phyloP scores from a whole-genome alignment of 2,113 vertebrate genomes.

The Tiliqua scincoides region DNA sequence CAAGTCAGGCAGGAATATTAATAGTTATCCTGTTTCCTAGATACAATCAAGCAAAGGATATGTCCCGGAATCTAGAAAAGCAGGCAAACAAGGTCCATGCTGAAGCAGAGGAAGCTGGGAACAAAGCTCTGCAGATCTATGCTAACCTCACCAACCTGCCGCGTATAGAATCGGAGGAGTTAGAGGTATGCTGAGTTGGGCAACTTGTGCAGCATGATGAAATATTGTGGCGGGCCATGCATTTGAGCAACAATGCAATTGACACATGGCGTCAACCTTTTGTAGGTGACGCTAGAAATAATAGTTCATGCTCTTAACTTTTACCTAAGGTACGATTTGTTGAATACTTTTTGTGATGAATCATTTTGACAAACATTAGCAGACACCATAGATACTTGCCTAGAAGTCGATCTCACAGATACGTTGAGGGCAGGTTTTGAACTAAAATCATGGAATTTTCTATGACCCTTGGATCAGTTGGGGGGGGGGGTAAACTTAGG shows the following conservation, averaged over 20 bases:
- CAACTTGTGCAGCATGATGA: rapidly evolving
- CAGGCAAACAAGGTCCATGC: constrained; percentile 87
- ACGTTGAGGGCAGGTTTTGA: no score
- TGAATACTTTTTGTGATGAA: neutral
- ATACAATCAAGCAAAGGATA: constrained; percentile 90
- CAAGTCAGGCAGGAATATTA: neutral
- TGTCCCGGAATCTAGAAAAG: constrained; percentile 91
- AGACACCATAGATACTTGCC: no score
- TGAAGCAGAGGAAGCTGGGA: constrained; percentile 89
- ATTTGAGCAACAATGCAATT: neutral
- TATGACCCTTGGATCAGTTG: no score
- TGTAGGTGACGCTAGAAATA: neutral
- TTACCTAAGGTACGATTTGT: neutral
- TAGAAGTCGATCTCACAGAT: no score
- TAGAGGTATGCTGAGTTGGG: constrained; percentile 80
- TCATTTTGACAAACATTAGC: neutral
- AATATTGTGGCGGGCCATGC: neutral
- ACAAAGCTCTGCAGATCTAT: constrained; percentile 89
- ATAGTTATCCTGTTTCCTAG: constrained; percentile 68
- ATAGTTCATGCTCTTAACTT: neutral
- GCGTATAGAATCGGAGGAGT: constrained; percentile 78
- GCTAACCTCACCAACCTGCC: constrained; percentile 91
- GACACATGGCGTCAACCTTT: neutral
- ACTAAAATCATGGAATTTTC: no score
- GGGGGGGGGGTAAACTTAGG: no score